Evolutionary conservation across 2,797 vertebrate species (phyloP).

Genomic region (Coccyzus lansbergi): DNA sequence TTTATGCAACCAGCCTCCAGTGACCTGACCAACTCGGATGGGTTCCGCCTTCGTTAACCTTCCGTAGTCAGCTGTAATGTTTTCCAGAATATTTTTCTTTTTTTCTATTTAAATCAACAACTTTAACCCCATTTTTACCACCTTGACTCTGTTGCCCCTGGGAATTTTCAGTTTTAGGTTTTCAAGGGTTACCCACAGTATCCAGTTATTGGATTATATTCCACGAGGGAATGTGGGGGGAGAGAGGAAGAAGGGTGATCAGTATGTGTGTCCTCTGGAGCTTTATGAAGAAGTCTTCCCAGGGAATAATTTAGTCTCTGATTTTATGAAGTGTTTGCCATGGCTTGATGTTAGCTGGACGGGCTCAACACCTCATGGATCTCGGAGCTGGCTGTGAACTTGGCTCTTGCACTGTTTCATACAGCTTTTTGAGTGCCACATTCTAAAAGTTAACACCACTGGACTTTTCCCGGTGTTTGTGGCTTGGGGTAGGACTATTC

Average conservation of each 20-base stretch:
- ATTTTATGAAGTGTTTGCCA: background rate
- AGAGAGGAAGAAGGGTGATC: fast-evolving
- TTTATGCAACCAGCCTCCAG: background rate
- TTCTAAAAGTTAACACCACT: background rate
- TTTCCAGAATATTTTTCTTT: background rate
- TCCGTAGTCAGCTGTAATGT: background rate
- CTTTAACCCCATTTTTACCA: background rate
- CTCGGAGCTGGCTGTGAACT: background rate
- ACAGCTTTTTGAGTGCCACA: background rate
- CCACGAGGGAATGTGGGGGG: fast-evolving
- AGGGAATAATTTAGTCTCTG: background rate
- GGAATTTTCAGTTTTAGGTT: background rate
- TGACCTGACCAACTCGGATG: fast-evolving
- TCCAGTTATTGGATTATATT: background rate
- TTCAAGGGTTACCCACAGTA: background rate
- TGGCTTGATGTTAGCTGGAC: background rate
- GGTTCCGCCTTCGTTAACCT: background rate
- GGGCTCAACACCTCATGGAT: background rate
- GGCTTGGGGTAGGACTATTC: background rate
- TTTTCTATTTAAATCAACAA: background rate
- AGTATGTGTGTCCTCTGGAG: background rate
- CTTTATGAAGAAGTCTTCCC: background rate
- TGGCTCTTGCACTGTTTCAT: background rate
- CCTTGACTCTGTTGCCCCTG: background rate
- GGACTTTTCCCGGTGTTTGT: background rate